phyloP scores from a whole-genome alignment of 2,797 vertebrate genomes.

The Pangasius macronema region DNA sequence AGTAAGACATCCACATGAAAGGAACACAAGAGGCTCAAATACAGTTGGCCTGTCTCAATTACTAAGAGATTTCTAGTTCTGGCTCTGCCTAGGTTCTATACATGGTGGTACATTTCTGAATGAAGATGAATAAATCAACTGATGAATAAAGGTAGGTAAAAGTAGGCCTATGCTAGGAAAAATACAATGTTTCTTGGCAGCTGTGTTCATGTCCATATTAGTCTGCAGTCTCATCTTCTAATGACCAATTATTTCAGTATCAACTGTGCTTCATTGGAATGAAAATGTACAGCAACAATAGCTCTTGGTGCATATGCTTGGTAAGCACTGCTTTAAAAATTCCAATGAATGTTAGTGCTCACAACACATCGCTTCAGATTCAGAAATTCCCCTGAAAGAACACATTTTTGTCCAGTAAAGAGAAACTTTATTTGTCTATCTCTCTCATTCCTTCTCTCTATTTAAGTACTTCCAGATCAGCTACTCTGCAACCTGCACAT shows the following conservation, averaged over 20 bases:
- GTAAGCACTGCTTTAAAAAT: not conserved
- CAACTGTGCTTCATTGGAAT: not conserved
- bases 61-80: not conserved
- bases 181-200: conserved; percentile 43
- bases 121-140: not conserved
- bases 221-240: conserved; percentile 62
- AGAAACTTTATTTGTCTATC: not conserved
- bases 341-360: not conserved
- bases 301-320: not conserved
- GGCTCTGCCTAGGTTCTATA: not conserved
- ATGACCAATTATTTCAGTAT: not conserved
- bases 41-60: not conserved
- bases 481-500: conserved; percentile 78
- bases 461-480: conserved; percentile 67
- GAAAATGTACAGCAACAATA: not conserved
- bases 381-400: not conserved
- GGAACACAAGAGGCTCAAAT: not conserved
- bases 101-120: not conserved
- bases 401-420: not conserved
- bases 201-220: conserved; percentile 72
- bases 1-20: not conserved
- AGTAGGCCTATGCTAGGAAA: not conserved
- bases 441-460: not conserved
- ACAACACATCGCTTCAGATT: not conserved
- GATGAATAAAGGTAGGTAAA: not conserved